A percentile compares a stretch with the other conserved stretches of the same genome.
phyloP scores from a whole-genome alignment of 2,888 invertebrate species.

The Dioctria linearis region DNA sequence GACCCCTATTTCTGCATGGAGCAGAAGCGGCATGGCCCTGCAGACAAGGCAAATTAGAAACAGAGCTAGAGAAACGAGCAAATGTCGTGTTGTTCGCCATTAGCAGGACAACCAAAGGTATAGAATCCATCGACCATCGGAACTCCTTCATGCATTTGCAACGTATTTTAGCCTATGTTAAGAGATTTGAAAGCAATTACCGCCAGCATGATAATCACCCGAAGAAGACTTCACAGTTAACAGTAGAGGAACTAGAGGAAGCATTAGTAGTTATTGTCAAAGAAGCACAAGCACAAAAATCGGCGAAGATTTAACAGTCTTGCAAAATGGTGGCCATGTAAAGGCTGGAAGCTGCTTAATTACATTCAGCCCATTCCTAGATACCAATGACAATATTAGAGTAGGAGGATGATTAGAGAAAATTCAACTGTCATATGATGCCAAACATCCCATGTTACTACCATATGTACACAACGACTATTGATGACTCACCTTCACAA shows the following conservation, averaged over 20 bases:
- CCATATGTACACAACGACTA: slow-evolving; percentile 57
- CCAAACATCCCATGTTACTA: slow-evolving; percentile 61
- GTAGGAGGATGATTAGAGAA: slow-evolving; percentile 61
- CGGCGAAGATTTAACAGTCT: too few relatives aligned
- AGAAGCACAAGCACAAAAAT: not conserved
- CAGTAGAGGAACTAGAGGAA: not conserved
- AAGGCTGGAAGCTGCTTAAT: not conserved
- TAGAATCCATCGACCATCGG: too few relatives aligned
- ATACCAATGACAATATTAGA: slow-evolving; percentile 59
- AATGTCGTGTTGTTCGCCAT: too few relatives aligned
- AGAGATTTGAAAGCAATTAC: too few relatives aligned
- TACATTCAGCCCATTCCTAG: slow-evolving; percentile 57
- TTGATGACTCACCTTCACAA: slow-evolving; percentile 36
- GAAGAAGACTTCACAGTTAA: not conserved
- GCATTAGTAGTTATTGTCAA: not conserved
- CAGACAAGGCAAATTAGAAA: too few relatives aligned
- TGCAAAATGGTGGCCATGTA: not conserved
- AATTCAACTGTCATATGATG: slow-evolving; percentile 52
- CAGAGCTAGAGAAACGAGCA: too few relatives aligned
- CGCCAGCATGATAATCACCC: not conserved
- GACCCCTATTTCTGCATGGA: too few relatives aligned
- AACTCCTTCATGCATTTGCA: not conserved
- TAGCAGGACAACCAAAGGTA: too few relatives aligned
- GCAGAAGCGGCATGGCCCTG: too few relatives aligned
- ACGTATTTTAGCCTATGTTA: not conserved